Conservation (phyloP, 2,888 invertebrate genomes). For the Disparrhopalites patrizii region DNA sequence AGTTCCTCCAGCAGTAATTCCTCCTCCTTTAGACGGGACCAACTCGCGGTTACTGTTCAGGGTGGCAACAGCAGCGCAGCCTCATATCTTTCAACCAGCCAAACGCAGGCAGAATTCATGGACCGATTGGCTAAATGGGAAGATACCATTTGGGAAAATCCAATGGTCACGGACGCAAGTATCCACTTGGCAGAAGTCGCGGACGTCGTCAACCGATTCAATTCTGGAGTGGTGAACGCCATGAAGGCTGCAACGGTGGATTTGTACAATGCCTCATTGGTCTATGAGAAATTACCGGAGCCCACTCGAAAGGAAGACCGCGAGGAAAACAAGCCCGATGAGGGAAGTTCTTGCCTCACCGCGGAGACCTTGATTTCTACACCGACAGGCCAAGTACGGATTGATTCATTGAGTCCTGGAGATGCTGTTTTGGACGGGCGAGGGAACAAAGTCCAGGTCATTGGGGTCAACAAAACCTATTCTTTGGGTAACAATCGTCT, state of each 20-base stretch:
- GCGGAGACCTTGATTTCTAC: background rate
- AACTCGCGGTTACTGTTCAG: background rate
- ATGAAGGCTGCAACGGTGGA: background rate
- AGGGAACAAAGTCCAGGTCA: background rate
- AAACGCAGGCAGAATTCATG: background rate
- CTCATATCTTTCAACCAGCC: background rate
- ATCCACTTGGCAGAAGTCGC: background rate
- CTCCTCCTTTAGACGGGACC: background rate
- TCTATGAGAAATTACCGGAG: background rate
- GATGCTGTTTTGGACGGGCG: background rate
- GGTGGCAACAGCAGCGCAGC: background rate
- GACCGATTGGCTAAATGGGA: background rate
- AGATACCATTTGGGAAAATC: background rate
- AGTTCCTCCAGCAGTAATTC: background rate
- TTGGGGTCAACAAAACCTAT: background rate
- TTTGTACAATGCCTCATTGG: background rate
- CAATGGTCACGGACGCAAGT: background rate
- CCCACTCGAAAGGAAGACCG: background rate
- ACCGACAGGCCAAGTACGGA: background rate
- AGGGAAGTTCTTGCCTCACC: background rate
- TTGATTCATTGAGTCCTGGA: background rate
- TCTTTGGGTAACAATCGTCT: background rate
- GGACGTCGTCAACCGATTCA: background rate
- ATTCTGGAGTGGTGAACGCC: background rate
- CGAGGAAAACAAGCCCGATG: background rate